A percentile compares a stretch with the other conserved stretches of the same genome.
These are phyloP conservation scores for Pseudomyrmex gracilis DNA, from an alignment of 1,140 invertebrate species.

Conservation along the genomic window DNA sequence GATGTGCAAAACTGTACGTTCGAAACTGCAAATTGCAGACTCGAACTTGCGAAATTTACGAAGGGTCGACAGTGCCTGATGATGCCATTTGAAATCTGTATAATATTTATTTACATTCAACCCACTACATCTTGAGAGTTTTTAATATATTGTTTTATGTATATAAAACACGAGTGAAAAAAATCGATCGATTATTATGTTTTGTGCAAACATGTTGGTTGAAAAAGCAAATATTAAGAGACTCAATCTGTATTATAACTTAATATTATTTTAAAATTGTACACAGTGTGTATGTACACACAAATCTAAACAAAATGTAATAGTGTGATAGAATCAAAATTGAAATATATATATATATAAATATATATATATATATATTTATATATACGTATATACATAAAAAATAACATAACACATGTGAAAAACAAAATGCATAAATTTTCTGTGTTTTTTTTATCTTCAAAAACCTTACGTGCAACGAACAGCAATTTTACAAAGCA, in stretches of 20 bases:
- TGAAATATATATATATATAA: slow-evolving; percentile 16
- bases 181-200: not conserved
- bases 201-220: not conserved
- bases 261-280: not conserved
- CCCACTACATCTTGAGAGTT: slow-evolving; percentile 35
- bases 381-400: no score
- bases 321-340: slow-evolving; percentile 45
- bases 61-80: slow-evolving; percentile 79
- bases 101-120: slow-evolving; percentile 64
- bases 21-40: slow-evolving; percentile 11
- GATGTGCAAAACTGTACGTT: slow-evolving; percentile 39
- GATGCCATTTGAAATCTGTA: slow-evolving; percentile 69
- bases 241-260: not conserved
- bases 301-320: slow-evolving; percentile 21
- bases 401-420: no score
- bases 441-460: slow-evolving; percentile 23
- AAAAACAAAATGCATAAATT: slow-evolving; percentile 2
- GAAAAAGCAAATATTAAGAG: no score
- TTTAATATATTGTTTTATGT: slow-evolving; percentile 13
- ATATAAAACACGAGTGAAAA: not conserved
- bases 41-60: slow-evolving; percentile 63
- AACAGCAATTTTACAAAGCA: not conserved
- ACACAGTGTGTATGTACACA: not conserved
- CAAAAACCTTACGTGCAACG: slow-evolving; percentile 13
- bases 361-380: slow-evolving; percentile 15